Evolutionary conservation across 2,113 vertebrate species (phyloP).

Genomic region (Cettia cetti): DNA sequence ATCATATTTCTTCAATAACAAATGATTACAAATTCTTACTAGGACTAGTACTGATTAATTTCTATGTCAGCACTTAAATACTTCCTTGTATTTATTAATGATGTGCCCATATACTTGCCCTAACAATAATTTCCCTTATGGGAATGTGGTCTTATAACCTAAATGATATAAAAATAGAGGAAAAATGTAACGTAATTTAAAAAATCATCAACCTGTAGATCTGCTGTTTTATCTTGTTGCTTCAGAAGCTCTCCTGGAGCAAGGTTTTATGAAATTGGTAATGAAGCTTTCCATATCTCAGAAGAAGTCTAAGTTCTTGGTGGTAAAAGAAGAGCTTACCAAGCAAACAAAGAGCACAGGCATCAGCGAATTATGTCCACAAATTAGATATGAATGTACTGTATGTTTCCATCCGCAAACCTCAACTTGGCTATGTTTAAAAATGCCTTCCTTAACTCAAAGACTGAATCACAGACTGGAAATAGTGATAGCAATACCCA

Average conservation of each 20-base stretch:
- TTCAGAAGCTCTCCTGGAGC: not conserved
- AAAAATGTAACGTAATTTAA: not conserved
- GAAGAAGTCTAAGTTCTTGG: conserved; percentile 10
- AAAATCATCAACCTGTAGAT: not conserved
- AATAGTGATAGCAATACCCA: conserved; percentile 60
- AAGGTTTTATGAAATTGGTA: conserved; percentile 20
- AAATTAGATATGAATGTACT: conserved; percentile 68
- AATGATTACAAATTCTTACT: not conserved
- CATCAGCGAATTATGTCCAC: conserved; percentile 73
- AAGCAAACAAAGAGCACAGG: conserved; percentile 60
- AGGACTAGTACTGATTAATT: not conserved
- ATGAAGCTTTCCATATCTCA: conserved; percentile 43
- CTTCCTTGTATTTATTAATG: not conserved
- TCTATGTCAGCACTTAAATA: not conserved
- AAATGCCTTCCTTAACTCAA: conserved; percentile 44
- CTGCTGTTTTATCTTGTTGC: not conserved
- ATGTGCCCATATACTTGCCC: not conserved
- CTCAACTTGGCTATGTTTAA: conserved; percentile 48
- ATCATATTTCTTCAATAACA: not conserved
- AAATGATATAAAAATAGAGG: not conserved
- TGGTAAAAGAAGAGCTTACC: conserved; percentile 67
- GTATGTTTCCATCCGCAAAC: conserved; percentile 64
- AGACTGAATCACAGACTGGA: conserved; percentile 69
- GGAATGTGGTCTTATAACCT: not conserved
- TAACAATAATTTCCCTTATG: not conserved